Conservation (phyloP, 2,888 invertebrate species). For the Anarsia innoxiella region DNA sequence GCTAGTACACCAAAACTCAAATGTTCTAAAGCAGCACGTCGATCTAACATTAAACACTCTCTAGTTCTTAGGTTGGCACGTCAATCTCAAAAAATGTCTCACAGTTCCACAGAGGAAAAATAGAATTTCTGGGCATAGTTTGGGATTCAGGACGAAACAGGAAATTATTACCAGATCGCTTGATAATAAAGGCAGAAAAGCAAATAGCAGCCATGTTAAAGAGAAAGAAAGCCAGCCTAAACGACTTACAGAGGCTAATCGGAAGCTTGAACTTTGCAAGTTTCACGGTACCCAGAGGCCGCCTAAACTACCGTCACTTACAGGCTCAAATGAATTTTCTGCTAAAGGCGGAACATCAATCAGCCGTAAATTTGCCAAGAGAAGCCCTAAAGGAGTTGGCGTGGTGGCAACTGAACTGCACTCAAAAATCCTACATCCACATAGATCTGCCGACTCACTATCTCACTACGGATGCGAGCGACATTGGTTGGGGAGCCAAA, state of each 20-base stretch:
- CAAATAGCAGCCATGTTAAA: background rate
- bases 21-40: too few species aligned
- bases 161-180: too few species aligned
- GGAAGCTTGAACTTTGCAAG: background rate
- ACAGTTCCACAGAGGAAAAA: background rate
- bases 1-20: constrained; percentile 8
- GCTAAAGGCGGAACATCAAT: background rate
- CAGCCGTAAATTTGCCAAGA: background rate
- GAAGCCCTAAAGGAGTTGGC: background rate
- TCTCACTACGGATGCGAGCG: background rate
- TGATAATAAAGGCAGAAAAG: too few species aligned
- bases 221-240: background rate
- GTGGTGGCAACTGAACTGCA: too few species aligned
- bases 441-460: background rate
- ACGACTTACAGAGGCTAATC: background rate
- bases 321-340: too few species aligned
- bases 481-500: background rate
- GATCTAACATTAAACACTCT: background rate
- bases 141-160: background rate
- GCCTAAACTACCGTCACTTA: too few species aligned
- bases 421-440: too few species aligned
- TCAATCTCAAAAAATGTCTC: background rate
- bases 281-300: too few species aligned
- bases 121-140: background rate
- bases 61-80: background rate